Percentiles rank a stretch among this genome's conserved stretches.
Evolutionary conservation across 2,797 vertebrate genomes (phyloP).

Genomic region (Crocidura indochinensis): DNA sequence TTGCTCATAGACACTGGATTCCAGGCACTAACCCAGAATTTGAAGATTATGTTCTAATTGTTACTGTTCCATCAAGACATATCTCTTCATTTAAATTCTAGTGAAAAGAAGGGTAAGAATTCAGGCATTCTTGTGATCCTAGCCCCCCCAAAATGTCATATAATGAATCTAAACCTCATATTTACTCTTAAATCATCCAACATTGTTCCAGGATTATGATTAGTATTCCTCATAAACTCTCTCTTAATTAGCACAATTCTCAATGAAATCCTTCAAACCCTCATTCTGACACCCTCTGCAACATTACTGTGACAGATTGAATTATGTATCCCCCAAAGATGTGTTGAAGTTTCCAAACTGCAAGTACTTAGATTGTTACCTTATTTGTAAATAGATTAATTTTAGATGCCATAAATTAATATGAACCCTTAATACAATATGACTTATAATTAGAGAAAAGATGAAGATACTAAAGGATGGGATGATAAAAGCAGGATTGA

Average conservation of each 20-base stretch:
- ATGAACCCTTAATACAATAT: background rate
- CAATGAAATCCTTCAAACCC: slow-evolving; percentile 38
- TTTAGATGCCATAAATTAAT: background rate
- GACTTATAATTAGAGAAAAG: background rate
- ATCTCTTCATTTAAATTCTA: background rate
- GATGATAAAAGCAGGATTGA: background rate
- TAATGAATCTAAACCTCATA: background rate
- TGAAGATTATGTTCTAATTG: background rate
- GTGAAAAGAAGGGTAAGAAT: background rate
- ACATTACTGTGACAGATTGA: background rate
- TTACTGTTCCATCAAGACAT: background rate
- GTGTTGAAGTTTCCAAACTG: background rate
- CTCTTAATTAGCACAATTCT: background rate
- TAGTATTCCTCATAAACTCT: slow-evolving; percentile 14
- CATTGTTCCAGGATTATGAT: slow-evolving; percentile 19
- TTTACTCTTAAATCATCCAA: slow-evolving; percentile 5
- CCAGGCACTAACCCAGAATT: background rate
- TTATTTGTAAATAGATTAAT: slow-evolving; percentile 6
- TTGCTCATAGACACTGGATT: background rate
- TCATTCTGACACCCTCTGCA: background rate
- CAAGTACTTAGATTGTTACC: background rate
- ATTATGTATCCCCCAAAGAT: background rate
- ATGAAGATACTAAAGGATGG: background rate
- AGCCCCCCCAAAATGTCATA: background rate
- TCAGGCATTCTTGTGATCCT: background rate